phyloP scores from a whole-genome alignment of 2,888 invertebrate genomes.

The Sminthurides aquaticus region DNA sequence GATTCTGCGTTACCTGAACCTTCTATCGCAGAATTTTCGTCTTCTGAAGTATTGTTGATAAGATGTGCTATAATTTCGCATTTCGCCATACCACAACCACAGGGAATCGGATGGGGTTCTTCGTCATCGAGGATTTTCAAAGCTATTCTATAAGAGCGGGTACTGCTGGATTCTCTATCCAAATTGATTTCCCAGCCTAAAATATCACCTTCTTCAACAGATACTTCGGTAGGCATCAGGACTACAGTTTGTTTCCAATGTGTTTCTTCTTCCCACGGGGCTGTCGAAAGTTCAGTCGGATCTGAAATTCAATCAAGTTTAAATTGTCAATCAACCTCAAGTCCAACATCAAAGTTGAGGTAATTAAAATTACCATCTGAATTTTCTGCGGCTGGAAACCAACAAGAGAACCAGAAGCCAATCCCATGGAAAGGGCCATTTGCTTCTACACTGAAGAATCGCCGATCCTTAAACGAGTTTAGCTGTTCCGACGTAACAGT shows the following conservation, averaged over 20 bases:
- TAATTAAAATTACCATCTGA: constrained; percentile 42
- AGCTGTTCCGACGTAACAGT: constrained; percentile 57
- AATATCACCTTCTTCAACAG: constrained; percentile 48
- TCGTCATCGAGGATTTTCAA: constrained; percentile 59
- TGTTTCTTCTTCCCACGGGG: constrained; percentile 53
- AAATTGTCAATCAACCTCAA: not conserved
- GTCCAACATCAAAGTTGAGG: constrained; percentile 5
- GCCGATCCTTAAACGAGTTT: constrained; percentile 54
- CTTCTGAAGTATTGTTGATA: constrained; percentile 2
- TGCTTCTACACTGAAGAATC: constrained; percentile 54
- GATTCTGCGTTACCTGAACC: too few relatives aligned
- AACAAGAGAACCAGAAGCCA: constrained; percentile 73
- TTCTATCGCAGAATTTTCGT: not conserved
- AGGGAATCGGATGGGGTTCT: constrained; percentile 69
- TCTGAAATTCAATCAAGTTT: constrained; percentile 24
- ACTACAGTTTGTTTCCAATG: constrained; percentile 72
- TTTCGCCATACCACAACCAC: constrained; percentile 67
- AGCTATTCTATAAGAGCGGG: constrained; percentile 59
- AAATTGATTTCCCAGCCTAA: constrained; percentile 45
- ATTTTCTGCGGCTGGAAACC: constrained; percentile 54
- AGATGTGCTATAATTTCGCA: constrained; percentile 60
- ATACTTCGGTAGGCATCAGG: constrained; percentile 60
- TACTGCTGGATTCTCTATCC: constrained; percentile 49
- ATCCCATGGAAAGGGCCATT: constrained; percentile 54
- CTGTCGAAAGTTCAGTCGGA: constrained; percentile 35